Evolutionary conservation across 2,888 invertebrate species (phyloP).

Genomic region (Busseola fusca): DNA sequence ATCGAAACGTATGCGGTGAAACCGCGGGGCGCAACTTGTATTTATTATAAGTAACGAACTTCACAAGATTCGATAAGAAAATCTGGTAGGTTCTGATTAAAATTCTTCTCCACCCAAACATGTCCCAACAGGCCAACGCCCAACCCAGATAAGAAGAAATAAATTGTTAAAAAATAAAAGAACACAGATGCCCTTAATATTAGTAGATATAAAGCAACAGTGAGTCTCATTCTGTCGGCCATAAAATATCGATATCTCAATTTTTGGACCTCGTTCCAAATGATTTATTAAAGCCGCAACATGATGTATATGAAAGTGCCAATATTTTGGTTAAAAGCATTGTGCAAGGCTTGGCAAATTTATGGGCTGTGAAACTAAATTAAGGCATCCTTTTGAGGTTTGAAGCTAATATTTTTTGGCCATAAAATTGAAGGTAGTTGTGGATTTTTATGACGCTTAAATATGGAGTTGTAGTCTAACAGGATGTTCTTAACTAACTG

Average conservation of each 20-base stretch:
- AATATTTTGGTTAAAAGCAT: constrained; percentile 53
- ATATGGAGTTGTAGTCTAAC: constrained; percentile 12
- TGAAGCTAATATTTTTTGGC: constrained; percentile 22
- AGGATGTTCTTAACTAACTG: background rate
- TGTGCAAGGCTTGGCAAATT: constrained; percentile 45
- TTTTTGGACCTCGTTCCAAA: constrained; percentile 62
- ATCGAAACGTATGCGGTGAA: too few species aligned
- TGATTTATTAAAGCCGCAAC: constrained; percentile 65
- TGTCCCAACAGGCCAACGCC: background rate
- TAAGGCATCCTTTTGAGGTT: constrained; percentile 37
- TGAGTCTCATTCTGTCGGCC: constrained; percentile 45
- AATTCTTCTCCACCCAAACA: background rate
- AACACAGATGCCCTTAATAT: constrained; percentile 61
- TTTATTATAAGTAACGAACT: background rate
- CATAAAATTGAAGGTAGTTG: constrained; percentile 20
- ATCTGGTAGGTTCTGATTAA: background rate
- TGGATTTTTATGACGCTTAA: constrained; percentile 37
- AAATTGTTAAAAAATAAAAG: constrained; percentile 40
- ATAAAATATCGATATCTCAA: constrained; percentile 63
- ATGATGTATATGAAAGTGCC: constrained; percentile 54
- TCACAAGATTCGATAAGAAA: background rate
- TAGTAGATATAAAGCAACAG: constrained; percentile 55
- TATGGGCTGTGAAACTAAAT: constrained; percentile 47
- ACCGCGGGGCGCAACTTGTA: too few species aligned
- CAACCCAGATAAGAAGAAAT: constrained; percentile 23